These are phyloP conservation scores for Acrocyrtus sp. DNA, from an alignment of 2,888 invertebrate genomes.

Conservation along the genomic window DNA sequence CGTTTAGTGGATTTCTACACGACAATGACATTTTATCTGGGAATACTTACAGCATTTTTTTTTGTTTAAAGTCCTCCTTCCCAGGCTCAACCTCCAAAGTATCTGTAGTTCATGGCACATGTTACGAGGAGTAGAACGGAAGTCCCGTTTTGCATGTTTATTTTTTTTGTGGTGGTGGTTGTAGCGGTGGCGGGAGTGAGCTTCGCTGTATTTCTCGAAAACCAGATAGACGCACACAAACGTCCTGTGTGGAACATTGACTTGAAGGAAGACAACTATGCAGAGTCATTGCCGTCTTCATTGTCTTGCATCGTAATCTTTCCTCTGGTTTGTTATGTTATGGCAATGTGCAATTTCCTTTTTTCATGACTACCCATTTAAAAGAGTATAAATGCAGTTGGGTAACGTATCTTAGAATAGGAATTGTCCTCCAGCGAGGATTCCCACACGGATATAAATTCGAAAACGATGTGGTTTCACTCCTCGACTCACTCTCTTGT, in stretches of 20 bases:
- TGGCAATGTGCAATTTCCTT: constrained; percentile 12
- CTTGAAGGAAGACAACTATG: background rate
- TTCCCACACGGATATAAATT: no score
- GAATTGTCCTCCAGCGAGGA: no score
- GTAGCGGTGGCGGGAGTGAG: no score
- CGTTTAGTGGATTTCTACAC: background rate
- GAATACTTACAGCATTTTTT: background rate
- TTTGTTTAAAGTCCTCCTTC: background rate
- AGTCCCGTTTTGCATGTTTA: background rate
- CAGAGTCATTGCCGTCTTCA: background rate
- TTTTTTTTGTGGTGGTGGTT: background rate
- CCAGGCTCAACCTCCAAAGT: no score
- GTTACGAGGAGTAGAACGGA: background rate
- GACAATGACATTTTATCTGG: background rate
- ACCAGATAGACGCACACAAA: no score
- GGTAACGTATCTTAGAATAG: no score
- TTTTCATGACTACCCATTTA: constrained; percentile 13
- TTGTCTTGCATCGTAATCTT: background rate
- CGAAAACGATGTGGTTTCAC: background rate
- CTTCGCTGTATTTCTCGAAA: no score
- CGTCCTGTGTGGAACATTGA: no score
- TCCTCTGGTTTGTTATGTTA: background rate
- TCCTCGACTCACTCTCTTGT: no score
- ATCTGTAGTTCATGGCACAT: no score
- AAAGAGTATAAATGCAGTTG: constrained; percentile 1